Conservation (phyloP, 2,113 vertebrate species). For the Nothobranchius furzeri region DNA sequence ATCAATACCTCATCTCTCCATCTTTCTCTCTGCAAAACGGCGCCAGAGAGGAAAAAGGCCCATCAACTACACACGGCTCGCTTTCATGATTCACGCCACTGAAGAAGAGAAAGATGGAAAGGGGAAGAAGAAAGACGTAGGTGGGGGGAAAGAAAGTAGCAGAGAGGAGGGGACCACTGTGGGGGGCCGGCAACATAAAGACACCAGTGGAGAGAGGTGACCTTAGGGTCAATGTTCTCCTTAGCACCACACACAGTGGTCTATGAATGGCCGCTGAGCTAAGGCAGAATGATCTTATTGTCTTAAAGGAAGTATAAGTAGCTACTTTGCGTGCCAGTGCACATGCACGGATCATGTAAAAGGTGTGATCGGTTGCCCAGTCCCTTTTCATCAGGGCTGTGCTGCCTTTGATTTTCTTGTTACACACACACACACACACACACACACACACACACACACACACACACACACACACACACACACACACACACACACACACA, state of each 20-base stretch:
- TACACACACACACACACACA: too few relatives aligned
- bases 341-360: too few relatives aligned
- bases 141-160: slow-evolving; percentile 39
- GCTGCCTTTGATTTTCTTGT: too few relatives aligned
- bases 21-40: slow-evolving; percentile 32
- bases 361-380: too few relatives aligned
- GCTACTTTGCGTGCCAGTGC: neutral
- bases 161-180: slow-evolving; percentile 29
- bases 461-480: too few relatives aligned
- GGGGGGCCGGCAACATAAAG: slow-evolving; percentile 60
- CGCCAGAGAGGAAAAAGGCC: slow-evolving; percentile 55
- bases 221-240: slow-evolving; percentile 59
- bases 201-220: slow-evolving; percentile 53
- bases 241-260: slow-evolving; percentile 52
- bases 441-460: too few relatives aligned
- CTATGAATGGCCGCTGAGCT: slow-evolving; percentile 46
- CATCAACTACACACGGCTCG: slow-evolving; percentile 60
- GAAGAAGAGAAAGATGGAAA: slow-evolving; percentile 63
- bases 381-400: too few relatives aligned
- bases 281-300: slow-evolving; percentile 43
- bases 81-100: slow-evolving; percentile 76
- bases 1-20: slow-evolving; percentile 77
- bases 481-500: too few relatives aligned
- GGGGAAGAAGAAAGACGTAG: slow-evolving; percentile 37
- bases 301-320: slow-evolving; percentile 45